phyloP scores from a whole-genome alignment of 2,888 invertebrate genomes.

The Plebejus melissa region DNA sequence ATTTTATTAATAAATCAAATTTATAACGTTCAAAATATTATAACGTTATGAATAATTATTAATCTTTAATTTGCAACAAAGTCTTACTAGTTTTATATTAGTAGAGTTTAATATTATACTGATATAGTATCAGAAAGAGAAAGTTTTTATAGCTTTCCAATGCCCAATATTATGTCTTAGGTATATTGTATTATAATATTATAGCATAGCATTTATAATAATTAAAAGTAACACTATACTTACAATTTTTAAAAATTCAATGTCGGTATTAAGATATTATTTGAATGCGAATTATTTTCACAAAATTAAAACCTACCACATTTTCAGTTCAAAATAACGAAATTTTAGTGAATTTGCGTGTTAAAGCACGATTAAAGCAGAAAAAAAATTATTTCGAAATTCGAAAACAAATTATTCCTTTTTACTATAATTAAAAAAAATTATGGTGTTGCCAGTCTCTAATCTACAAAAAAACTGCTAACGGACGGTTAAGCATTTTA shows the following conservation, averaged over 20 bases:
- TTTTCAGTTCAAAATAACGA: not conserved
- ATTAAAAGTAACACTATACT: not conserved
- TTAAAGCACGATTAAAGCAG: not conserved
- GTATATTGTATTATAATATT: not conserved
- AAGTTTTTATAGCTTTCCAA: not conserved
- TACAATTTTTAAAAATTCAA: not conserved
- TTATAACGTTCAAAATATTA: no score
- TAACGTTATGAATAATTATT: no score
- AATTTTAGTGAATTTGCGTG: not conserved
- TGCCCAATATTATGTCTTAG: not conserved
- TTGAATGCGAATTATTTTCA: not conserved
- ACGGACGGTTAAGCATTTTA: constrained; percentile 27
- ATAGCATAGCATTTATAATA: not conserved
- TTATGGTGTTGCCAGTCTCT: not conserved
- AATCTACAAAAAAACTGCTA: constrained; percentile 22
- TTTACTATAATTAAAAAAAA: not conserved
- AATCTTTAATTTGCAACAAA: no score
- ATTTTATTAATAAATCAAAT: no score
- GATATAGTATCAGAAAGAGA: not conserved
- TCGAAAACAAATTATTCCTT: not conserved
- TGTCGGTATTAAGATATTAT: not conserved
- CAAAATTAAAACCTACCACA: not conserved
- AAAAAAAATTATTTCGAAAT: not conserved
- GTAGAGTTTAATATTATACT: not conserved
- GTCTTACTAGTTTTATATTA: no score